Percentiles rank a stretch among this genome's conserved stretches.
Conservation (phyloP, 2,113 vertebrate species). For the Trematocara unimaculatum region DNA sequence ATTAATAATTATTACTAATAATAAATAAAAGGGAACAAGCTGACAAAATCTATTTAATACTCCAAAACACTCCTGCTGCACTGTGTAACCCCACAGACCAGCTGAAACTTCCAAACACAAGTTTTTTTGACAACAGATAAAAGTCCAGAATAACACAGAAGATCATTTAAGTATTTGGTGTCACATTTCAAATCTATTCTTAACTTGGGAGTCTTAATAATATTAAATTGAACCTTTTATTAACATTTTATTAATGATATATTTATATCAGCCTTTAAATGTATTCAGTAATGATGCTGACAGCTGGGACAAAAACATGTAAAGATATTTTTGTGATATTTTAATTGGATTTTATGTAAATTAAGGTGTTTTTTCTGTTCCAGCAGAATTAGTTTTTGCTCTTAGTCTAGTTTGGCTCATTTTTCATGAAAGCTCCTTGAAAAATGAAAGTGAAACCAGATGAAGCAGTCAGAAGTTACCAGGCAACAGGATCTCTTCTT, state of each 20-base stretch:
- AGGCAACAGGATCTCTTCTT: neutral
- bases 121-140: neutral
- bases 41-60: neutral
- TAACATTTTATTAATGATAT: neutral
- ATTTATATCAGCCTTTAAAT: neutral
- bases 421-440: fast-evolving
- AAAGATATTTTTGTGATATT: neutral
- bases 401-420: neutral
- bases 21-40: neutral
- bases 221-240: neutral
- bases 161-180: neutral
- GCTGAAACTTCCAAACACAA: fast-evolving
- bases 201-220: neutral
- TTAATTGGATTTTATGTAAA: neutral
- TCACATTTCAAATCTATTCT: neutral
- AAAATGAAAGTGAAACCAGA: neutral
- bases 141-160: neutral
- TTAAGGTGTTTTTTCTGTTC: neutral
- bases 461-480: neutral
- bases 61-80: neutral
- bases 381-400: fast-evolving
- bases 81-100: fast-evolving
- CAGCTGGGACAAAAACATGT: neutral
- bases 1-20: neutral
- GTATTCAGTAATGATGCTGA: neutral